These are phyloP conservation scores for Aplocera efformata DNA, from an alignment of 2,888 invertebrate species.

Conservation along the genomic window DNA sequence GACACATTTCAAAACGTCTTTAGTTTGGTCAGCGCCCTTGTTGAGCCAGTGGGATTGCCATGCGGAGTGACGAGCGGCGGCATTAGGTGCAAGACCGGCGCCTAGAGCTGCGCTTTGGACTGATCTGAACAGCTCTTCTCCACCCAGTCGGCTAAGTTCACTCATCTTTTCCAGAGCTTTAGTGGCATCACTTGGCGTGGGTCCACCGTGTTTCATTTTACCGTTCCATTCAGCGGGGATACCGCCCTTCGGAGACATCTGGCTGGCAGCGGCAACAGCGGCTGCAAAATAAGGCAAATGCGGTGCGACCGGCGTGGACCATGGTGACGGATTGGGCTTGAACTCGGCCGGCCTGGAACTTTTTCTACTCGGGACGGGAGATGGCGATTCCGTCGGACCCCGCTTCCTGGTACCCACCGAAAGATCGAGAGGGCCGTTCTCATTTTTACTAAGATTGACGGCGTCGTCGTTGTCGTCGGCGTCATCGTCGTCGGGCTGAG, in stretches of 20 bases:
- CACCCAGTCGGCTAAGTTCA: slow-evolving; percentile 91
- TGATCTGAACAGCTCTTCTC: slow-evolving; percentile 86
- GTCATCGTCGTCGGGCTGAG: slow-evolving; percentile 64
- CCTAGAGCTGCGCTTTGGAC: slow-evolving; percentile 78
- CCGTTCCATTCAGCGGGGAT: slow-evolving; percentile 87
- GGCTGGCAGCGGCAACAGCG: slow-evolving; percentile 87
- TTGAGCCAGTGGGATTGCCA: slow-evolving; percentile 99
- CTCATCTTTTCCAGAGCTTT: slow-evolving; percentile 96
- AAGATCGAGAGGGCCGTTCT: slow-evolving; percentile 88
- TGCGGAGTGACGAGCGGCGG: slow-evolving; percentile 89
- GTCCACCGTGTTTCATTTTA: slow-evolving; percentile 84
- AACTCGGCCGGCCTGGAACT: slow-evolving; percentile 84
- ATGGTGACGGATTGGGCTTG: slow-evolving; percentile 86
- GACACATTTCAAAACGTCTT: slow-evolving; percentile 97
- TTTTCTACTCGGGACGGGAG: slow-evolving; percentile 83
- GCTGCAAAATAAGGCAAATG: slow-evolving; percentile 91
- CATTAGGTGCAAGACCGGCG: slow-evolving; percentile 73
- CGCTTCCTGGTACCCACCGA: slow-evolving; percentile 88
- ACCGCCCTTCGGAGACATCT: slow-evolving; percentile 85
- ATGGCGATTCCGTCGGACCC: slow-evolving; percentile 82
- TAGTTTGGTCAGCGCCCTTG: slow-evolving; percentile 96
- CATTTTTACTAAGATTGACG: slow-evolving; percentile 86
- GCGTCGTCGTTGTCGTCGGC: slow-evolving; percentile 83
- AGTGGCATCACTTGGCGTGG: slow-evolving; percentile 89
- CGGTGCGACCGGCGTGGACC: slow-evolving; percentile 89